These are phyloP conservation scores for Trinorchestia longiramus DNA, from an alignment of 1,140 invertebrate species.

Conservation along the genomic window DNA sequence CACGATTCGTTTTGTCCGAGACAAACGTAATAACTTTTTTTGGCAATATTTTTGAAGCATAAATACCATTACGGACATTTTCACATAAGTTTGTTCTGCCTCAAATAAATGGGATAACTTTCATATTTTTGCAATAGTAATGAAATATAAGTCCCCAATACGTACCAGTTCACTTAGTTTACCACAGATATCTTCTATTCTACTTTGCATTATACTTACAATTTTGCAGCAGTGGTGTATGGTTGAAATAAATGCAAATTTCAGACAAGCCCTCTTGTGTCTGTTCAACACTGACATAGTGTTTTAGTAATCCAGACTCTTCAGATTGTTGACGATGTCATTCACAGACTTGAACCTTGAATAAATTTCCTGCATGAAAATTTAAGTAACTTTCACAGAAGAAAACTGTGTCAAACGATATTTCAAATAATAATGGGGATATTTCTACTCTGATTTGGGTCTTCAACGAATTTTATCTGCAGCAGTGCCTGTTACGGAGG, in stretches of 20 bases:
- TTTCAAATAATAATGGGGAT: neutral
- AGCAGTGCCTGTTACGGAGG: too few species aligned
- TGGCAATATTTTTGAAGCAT: too few species aligned
- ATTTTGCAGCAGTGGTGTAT: too few species aligned
- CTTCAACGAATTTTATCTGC: too few species aligned
- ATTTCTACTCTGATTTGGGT: neutral
- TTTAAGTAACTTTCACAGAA: too few species aligned
- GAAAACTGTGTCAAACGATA: too few species aligned
- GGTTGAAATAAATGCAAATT: neutral
- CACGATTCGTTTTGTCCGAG: neutral
- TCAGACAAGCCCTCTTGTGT: too few species aligned
- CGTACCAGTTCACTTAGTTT: neutral
- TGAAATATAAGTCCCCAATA: neutral
- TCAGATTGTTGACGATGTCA: neutral
- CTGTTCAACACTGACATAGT: too few species aligned
- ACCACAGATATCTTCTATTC: neutral
- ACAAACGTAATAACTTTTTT: neutral
- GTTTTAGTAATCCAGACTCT: neutral
- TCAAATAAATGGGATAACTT: too few species aligned
- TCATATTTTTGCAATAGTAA: neutral
- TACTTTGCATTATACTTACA: too few species aligned
- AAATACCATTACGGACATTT: too few species aligned
- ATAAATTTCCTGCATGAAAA: neutral
- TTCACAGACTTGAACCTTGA: neutral
- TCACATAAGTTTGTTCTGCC: too few species aligned